A percentile compares a stretch with the other conserved stretches of the same genome.
These are phyloP conservation scores for Drosophila truncata DNA, from an alignment of 1,140 invertebrate genomes.

Conservation along the genomic window DNA sequence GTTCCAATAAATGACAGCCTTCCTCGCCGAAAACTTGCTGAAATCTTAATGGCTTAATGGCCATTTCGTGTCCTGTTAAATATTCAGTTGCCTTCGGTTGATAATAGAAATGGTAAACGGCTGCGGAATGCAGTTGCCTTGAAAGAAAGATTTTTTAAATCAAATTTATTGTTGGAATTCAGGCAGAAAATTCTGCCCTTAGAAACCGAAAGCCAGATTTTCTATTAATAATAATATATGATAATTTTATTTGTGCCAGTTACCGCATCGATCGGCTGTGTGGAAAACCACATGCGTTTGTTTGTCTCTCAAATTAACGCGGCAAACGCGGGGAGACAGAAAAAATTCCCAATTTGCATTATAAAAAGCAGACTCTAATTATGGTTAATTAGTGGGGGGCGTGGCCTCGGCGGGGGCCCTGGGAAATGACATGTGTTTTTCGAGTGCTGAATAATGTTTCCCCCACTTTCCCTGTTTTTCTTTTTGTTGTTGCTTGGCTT, in stretches of 20 bases:
- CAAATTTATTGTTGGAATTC: neutral
- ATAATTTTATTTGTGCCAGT: constrained; percentile 36
- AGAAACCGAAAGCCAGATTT: constrained; percentile 18
- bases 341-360: constrained; percentile 46
- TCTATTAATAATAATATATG: constrained; percentile 31
- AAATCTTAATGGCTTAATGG: constrained; percentile 45
- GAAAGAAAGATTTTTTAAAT: constrained; percentile 25
- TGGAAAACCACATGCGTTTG: constrained; percentile 21
- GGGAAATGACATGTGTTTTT: constrained; percentile 73
- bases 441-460: constrained; percentile 63
- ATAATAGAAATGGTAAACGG: constrained; percentile 13
- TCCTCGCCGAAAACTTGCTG: neutral
- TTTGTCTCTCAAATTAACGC: constrained; percentile 7
- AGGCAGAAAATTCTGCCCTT: neutral
- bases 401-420: constrained; percentile 30
- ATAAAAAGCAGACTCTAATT: constrained; percentile 61
- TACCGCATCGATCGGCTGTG: constrained; percentile 36
- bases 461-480: constrained; percentile 33
- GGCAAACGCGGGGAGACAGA: neutral
- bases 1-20: neutral
- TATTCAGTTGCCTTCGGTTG: constrained; percentile 14
- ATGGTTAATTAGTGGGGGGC: constrained; percentile 62
- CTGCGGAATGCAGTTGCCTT: neutral
- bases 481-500: constrained; percentile 26
- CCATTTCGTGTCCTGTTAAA: constrained; percentile 35